A percentile compares a stretch with the other conserved stretches of the same genome.
These are phyloP conservation scores for Calliopum simillimum DNA, from an alignment of 2,888 invertebrate species.

Conservation along the genomic window DNA sequence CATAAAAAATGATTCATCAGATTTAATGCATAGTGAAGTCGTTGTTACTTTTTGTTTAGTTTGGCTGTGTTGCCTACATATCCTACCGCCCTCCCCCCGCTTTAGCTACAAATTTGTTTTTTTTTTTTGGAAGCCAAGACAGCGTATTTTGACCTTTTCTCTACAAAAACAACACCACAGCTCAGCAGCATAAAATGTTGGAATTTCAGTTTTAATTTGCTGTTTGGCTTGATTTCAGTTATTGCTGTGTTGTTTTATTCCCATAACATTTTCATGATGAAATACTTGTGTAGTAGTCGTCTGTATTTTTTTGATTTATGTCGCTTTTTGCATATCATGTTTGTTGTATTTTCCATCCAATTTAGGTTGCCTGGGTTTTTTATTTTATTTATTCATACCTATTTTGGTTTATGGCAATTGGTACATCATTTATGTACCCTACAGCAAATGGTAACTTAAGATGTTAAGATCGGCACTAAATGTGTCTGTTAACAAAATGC, in stretches of 20 bases:
- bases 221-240: slow-evolving; percentile 2
- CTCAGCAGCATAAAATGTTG: slow-evolving; percentile 11
- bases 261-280: too few species aligned
- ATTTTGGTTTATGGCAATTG: too few species aligned
- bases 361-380: too few species aligned
- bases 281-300: background rate
- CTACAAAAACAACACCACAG: too few species aligned
- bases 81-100: background rate
- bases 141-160: slow-evolving; percentile 32
- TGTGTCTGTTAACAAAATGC: too few species aligned
- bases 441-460: too few species aligned
- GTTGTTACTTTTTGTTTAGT: background rate
- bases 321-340: background rate
- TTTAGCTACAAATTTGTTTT: background rate
- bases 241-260: background rate
- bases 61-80: background rate
- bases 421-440: too few species aligned
- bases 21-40: background rate
- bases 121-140: background rate
- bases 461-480: too few species aligned
- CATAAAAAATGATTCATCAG: slow-evolving; percentile 23
- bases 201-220: slow-evolving; percentile 7
- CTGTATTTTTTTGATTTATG: background rate
- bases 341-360: background rate
- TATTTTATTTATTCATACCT: too few species aligned